Percentiles rank a stretch among this genome's conserved stretches.
These are phyloP conservation scores for Esox niger DNA, from an alignment of 2,113 vertebrate species.

Conservation along the genomic window DNA sequence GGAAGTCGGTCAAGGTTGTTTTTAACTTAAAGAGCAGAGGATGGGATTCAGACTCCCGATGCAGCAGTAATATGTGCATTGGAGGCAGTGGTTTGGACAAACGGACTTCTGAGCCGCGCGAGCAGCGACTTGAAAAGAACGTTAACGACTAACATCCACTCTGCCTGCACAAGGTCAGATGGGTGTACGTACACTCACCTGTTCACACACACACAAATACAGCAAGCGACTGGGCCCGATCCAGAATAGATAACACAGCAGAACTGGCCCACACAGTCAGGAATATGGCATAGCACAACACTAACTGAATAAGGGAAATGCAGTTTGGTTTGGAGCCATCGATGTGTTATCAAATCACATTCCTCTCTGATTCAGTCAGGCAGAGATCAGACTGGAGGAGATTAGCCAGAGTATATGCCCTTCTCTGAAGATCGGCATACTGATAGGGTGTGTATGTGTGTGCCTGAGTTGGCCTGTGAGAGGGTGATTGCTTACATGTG, in stretches of 20 bases:
- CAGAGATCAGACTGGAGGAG: constrained; percentile 14
- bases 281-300: neutral
- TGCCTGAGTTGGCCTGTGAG: constrained; percentile 18
- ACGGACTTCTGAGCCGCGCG: too few relatives aligned
- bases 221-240: neutral
- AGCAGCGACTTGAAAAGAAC: too few relatives aligned
- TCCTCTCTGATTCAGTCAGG: constrained; percentile 31
- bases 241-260: neutral
- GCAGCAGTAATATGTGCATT: too few relatives aligned
- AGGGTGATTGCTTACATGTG: too few relatives aligned
- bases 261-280: neutral
- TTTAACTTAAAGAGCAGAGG: too few relatives aligned
- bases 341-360: constrained; percentile 19
- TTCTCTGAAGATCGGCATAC: constrained; percentile 28
- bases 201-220: neutral
- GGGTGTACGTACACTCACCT: neutral
- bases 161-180: neutral
- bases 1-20: too few relatives aligned
- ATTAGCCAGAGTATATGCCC: constrained; percentile 33
- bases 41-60: too few relatives aligned
- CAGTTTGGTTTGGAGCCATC: constrained; percentile 20
- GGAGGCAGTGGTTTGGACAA: too few relatives aligned
- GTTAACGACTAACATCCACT: too few relatives aligned
- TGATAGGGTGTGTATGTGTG: constrained; percentile 31
- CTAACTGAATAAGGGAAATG: constrained; percentile 1